These are phyloP conservation scores for Apamea anceps DNA, from an alignment of 2,888 invertebrate genomes.

Conservation along the genomic window DNA sequence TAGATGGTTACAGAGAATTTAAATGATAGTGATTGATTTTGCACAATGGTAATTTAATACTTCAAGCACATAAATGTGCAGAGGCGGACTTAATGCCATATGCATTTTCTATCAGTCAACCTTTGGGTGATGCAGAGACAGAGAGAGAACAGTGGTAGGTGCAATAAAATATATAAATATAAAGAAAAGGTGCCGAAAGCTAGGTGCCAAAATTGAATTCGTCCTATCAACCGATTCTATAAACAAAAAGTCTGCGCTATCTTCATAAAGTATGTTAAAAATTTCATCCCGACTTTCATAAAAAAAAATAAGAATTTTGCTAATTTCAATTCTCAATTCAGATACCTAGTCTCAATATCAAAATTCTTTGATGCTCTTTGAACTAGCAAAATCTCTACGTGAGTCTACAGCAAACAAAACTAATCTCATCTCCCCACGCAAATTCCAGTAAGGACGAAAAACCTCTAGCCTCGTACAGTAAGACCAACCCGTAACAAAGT, in stretches of 20 bases:
- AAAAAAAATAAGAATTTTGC: not conserved
- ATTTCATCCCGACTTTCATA: not conserved
- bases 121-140: no score
- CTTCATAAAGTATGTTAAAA: not conserved
- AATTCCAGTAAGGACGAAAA: constrained; percentile 19
- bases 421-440: not conserved
- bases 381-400: not conserved
- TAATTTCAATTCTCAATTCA: not conserved
- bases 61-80: no score
- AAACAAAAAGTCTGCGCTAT: not conserved
- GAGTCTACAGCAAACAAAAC: not conserved
- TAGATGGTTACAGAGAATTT: not conserved
- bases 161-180: no score
- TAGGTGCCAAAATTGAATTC: not conserved
- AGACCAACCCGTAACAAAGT: constrained; percentile 59
- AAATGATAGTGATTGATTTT: not conserved
- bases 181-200: no score
- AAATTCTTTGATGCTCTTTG: not conserved
- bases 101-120: no score
- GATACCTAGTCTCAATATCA: not conserved
- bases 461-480: constrained; percentile 8
- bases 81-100: no score
- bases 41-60: not conserved
- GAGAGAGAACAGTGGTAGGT: no score
- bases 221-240: no score